Conservation (phyloP, 2,888 invertebrate species). For the Noctua comes region DNA sequence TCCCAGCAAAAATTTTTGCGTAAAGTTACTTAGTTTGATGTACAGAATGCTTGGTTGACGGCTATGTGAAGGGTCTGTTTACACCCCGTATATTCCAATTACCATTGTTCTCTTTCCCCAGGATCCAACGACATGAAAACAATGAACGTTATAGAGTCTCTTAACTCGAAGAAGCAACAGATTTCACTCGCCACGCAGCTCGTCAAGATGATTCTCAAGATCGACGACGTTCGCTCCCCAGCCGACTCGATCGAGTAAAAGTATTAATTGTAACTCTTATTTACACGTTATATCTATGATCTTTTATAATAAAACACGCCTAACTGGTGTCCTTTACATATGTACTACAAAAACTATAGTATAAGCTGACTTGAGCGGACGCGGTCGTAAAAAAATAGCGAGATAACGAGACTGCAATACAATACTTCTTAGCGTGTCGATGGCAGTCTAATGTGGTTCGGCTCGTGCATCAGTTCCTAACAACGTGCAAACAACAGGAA, state of each 20-base stretch:
- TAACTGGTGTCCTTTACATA: constrained; percentile 20
- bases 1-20: too few relatives aligned
- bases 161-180: constrained; percentile 99
- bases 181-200: constrained; percentile 98
- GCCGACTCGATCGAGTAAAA: constrained; percentile 84
- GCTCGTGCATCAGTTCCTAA: neutral
- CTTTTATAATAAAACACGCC: constrained; percentile 52
- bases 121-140: constrained; percentile 96
- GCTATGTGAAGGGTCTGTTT: too few relatives aligned
- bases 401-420: neutral
- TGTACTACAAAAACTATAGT: neutral
- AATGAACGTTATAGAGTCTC: constrained; percentile 98
- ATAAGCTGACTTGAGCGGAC: neutral
- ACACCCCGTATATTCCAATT: neutral
- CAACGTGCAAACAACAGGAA: neutral
- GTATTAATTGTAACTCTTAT: constrained; percentile 46
- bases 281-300: constrained; percentile 52
- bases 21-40: too few relatives aligned
- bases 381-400: neutral
- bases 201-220: constrained; percentile 99
- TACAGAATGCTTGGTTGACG: too few relatives aligned
- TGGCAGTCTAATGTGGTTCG: neutral
- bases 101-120: constrained; percentile 64
- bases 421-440: neutral
- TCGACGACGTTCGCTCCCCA: constrained; percentile 97